A percentile compares a stretch with the other conserved stretches of the same genome.
Evolutionary conservation across 1,140 invertebrate genomes (phyloP).

Genomic region (Reticulitermes speratus): DNA sequence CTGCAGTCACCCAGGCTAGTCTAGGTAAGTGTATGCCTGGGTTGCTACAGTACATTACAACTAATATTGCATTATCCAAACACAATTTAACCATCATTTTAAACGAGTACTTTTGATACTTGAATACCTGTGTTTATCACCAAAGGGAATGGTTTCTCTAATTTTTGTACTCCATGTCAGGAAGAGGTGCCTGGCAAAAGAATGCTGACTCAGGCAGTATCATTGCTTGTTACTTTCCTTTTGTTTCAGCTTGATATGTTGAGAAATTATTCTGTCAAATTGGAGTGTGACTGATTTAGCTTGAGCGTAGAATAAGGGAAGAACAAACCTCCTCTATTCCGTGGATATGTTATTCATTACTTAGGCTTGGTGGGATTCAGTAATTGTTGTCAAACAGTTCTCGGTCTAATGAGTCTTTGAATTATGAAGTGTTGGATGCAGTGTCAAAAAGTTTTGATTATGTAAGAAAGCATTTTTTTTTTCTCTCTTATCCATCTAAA

Average conservation of each 20-base stretch:
- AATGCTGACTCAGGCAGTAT: not conserved
- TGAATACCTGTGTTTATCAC: not conserved
- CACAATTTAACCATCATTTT: not conserved
- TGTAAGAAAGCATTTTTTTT: not conserved
- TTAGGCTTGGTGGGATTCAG: slow-evolving; percentile 13
- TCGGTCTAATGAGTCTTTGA: not conserved
- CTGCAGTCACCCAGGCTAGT: not conserved
- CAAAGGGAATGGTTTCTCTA: not conserved
- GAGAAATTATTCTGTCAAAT: not conserved
- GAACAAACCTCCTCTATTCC: not conserved
- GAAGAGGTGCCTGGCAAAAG: not conserved
- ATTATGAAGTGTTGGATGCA: not conserved
- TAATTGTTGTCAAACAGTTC: not conserved
- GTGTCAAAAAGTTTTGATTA: not conserved
- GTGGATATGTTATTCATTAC: not conserved
- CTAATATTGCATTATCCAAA: not conserved
- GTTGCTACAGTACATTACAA: not conserved
- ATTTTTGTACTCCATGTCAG: not conserved
- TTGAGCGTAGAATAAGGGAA: not conserved
- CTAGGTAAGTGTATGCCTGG: not conserved
- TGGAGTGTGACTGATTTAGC: not conserved
- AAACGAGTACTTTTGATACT: not conserved
- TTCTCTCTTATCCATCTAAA: not conserved
- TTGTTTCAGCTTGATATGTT: not conserved
- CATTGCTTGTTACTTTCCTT: not conserved